These are phyloP conservation scores for Linyphia triangularis DNA, from an alignment of 2,888 invertebrate species.

Conservation along the genomic window DNA sequence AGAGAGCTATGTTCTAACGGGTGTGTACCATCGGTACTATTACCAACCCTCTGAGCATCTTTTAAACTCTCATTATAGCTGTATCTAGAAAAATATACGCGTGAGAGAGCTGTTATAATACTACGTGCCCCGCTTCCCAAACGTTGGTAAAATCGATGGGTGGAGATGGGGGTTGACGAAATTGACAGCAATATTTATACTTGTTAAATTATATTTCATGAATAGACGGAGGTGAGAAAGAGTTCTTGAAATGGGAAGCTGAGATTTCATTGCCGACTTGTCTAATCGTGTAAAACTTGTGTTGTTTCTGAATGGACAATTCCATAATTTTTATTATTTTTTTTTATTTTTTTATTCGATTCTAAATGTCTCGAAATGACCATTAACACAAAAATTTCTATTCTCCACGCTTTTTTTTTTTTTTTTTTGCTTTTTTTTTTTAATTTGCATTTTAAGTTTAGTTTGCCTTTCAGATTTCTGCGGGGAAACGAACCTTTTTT, in stretches of 20 bases:
- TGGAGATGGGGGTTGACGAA: no score
- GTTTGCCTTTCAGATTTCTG: no score
- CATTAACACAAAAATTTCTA: no score
- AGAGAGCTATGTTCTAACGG: not conserved
- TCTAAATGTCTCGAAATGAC: no score
- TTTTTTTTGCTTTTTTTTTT: no score
- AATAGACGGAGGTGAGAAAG: not conserved
- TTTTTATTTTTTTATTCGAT: no score
- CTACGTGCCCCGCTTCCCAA: constrained; percentile 19
- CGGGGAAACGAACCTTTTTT: no score
- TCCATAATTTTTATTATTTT: no score
- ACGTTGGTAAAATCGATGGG: constrained; percentile 1
- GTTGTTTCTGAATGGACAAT: no score
- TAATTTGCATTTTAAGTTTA: no score
- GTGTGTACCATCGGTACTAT: no score
- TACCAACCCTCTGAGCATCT: constrained; percentile 18
- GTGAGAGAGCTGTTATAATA: constrained; percentile 45
- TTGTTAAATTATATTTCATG: constrained; percentile 17
- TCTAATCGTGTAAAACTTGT: not conserved
- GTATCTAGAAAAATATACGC: constrained; percentile 39
- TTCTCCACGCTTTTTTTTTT: no score
- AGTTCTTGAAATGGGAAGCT: constrained; percentile 24
- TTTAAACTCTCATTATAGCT: constrained; percentile 38
- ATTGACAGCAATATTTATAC: constrained; percentile 50
- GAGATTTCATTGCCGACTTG: not conserved